These are phyloP conservation scores for Zoanthus sansibaricus DNA, from an alignment of 92 coral and sea anemone species.

Conservation along the genomic window DNA sequence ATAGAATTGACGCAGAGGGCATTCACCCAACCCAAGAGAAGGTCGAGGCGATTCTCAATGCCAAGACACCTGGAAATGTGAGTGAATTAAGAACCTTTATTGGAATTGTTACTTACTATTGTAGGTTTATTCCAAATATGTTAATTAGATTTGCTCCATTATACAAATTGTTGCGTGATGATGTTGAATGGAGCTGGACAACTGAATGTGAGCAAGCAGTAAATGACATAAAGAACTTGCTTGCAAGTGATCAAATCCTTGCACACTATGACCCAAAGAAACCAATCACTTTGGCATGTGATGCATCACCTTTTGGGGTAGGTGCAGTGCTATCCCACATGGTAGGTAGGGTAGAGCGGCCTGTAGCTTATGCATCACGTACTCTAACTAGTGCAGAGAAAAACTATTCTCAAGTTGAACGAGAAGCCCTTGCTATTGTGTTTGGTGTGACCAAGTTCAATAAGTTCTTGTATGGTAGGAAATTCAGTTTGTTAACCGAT, in stretches of 20 bases:
- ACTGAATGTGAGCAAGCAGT: conserved; percentile 56
- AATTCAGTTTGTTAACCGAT: conserved; percentile 56
- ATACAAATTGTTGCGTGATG: neutral
- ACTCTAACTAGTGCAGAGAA: conserved; percentile 32
- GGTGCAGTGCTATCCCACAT: neutral
- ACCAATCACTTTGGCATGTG: conserved; percentile 57
- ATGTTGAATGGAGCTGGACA: conserved; percentile 42
- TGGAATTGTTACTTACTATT: neutral
- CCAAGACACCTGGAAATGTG: no score
- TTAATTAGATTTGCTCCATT: conserved; percentile 9
- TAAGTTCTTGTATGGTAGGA: conserved; percentile 64
- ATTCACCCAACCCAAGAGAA: no score
- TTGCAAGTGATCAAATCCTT: no score
- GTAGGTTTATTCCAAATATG: conserved; percentile 1
- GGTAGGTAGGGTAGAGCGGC: neutral
- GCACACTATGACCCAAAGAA: conserved; percentile 35
- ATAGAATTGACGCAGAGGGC: no score
- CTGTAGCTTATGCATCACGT: conserved; percentile 2
- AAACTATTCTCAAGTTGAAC: conserved; percentile 30
- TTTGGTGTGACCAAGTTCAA: conserved; percentile 63
- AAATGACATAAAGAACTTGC: conserved; percentile 37
- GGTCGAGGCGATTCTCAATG: no score
- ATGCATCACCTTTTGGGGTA: no score
- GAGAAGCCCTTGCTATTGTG: conserved; percentile 62
- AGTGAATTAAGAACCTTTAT: neutral